Evolutionary conservation across 2,888 invertebrate species (phyloP).

Genomic region (Drosophila percnosoma): DNA sequence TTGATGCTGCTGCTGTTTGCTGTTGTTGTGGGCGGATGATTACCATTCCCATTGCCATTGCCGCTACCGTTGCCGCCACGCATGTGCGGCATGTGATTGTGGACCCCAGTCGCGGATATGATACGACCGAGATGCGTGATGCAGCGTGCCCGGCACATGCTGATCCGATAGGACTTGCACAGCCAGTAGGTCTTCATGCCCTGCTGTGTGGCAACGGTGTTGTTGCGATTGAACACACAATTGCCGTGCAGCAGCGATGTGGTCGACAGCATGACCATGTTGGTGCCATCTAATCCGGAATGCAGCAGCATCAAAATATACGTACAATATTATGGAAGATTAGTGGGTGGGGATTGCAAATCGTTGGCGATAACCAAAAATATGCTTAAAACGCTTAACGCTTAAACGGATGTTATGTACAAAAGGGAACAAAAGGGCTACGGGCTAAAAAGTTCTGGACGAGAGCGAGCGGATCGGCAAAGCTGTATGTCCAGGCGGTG

Average conservation of each 20-base stretch:
- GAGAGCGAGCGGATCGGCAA: slow-evolving; percentile 12
- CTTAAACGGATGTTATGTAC: slow-evolving; percentile 67
- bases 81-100: slow-evolving; percentile 85
- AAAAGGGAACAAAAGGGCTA: slow-evolving; percentile 22
- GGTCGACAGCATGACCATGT: slow-evolving; percentile 85
- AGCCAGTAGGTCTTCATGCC: slow-evolving; percentile 85
- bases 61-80: slow-evolving; percentile 58
- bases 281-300: slow-evolving; percentile 81
- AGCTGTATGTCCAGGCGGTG: slow-evolving; percentile 14
- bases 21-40: neutral
- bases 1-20: slow-evolving; percentile 9
- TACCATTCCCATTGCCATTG: slow-evolving; percentile 4
- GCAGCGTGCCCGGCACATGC: slow-evolving; percentile 85
- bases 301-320: slow-evolving; percentile 65
- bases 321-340: slow-evolving; percentile 74
- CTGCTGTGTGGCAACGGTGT: slow-evolving; percentile 85
- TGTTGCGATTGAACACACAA: slow-evolving; percentile 85
- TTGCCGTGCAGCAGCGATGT: slow-evolving; percentile 85
- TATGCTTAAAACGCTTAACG: slow-evolving; percentile 17
- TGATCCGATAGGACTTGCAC: slow-evolving; percentile 85
- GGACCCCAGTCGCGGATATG: slow-evolving; percentile 85
- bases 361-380: slow-evolving; percentile 44
- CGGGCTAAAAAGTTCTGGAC: slow-evolving; percentile 16
- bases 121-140: slow-evolving; percentile 85
- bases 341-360: slow-evolving; percentile 57